phyloP scores from a whole-genome alignment of 2,888 invertebrate species.

The Erpobdella octoculata region DNA sequence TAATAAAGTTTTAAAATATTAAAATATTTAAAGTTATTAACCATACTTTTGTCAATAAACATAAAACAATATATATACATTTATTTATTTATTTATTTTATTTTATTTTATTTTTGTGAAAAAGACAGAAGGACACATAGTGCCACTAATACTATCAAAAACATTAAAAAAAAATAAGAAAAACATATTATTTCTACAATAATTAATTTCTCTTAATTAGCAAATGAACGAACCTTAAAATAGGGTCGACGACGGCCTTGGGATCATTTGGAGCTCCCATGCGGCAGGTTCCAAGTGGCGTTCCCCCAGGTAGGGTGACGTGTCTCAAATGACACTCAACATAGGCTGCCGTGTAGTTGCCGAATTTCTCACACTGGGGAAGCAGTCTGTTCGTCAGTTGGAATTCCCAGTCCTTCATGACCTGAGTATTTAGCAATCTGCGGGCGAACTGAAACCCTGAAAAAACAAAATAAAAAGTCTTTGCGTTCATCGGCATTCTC shows the following conservation, averaged over 20 bases:
- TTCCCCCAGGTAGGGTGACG: constrained; percentile 60
- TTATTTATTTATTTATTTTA: no score
- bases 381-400: constrained; percentile 34
- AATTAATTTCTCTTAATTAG: no score
- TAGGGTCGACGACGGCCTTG: constrained; percentile 62
- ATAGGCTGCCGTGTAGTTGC: constrained; percentile 39
- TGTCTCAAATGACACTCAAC: constrained; percentile 42
- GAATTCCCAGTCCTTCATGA: constrained; percentile 38
- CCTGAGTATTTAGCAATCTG: constrained; percentile 37
- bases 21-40: no score
- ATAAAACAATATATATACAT: no score
- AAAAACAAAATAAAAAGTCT: not conserved
- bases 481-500: not conserved
- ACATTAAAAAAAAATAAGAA: no score
- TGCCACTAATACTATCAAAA: no score
- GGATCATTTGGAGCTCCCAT: constrained; percentile 57
- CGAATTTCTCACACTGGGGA: constrained; percentile 41
- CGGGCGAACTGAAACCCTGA: constrained; percentile 38
- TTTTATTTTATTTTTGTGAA: no score
- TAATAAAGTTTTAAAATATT: not conserved
- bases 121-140: no score
- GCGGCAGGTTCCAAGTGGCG: constrained; percentile 68
- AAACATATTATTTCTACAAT: no score
- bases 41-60: no score
- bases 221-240: no score